Evolutionary conservation across 2,888 invertebrate genomes (phyloP).

Genomic region (Agonum fuliginosum): DNA sequence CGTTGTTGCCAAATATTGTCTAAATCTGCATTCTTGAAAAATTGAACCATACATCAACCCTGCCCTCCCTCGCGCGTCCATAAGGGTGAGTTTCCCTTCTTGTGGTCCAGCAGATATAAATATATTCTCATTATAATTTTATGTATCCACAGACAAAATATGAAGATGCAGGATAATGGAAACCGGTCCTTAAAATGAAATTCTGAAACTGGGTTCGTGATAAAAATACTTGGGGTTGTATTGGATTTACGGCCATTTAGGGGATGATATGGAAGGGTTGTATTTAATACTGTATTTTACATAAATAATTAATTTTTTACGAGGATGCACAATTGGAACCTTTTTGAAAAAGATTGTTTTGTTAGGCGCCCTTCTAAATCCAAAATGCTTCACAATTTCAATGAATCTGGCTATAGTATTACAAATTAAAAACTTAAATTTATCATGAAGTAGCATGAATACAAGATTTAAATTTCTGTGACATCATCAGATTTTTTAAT

Average conservation of each 20-base stretch:
- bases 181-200: slow-evolving; percentile 8
- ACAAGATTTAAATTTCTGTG: too few relatives aligned
- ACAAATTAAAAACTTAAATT: too few relatives aligned
- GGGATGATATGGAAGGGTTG: background rate
- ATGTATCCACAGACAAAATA: slow-evolving; percentile 17
- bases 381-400: too few relatives aligned
- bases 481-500: too few relatives aligned
- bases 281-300: background rate
- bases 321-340: too few relatives aligned
- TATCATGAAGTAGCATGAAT: too few relatives aligned
- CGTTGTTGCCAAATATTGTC: background rate
- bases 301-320: too few relatives aligned
- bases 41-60: slow-evolving; percentile 11
- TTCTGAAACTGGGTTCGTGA: background rate
- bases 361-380: too few relatives aligned
- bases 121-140: slow-evolving; percentile 29
- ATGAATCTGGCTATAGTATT: too few relatives aligned
- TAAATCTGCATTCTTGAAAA: slow-evolving; percentile 17
- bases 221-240: background rate
- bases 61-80: background rate
- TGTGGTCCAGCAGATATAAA: background rate
- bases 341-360: too few relatives aligned
- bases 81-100: background rate
- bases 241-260: background rate
- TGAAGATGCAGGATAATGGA: slow-evolving; percentile 16